Percentiles rank a stretch among this genome's conserved stretches.
Evolutionary conservation across 1,140 invertebrate genomes (phyloP).

Genomic region (Bombus affinis): DNA sequence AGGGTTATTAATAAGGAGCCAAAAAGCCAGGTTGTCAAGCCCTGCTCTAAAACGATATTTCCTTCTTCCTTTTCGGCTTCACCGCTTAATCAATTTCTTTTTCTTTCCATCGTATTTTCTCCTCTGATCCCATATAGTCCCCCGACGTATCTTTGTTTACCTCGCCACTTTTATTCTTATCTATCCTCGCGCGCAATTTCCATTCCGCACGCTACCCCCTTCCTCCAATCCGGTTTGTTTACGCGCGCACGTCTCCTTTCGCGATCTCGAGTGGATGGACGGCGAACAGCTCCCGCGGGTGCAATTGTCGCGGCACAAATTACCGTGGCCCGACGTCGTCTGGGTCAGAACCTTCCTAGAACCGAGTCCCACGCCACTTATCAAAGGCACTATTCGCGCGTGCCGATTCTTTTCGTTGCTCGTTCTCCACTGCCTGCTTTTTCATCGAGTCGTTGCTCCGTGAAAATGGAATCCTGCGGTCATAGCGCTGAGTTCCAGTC

Average conservation of each 20-base stretch:
- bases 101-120: background rate
- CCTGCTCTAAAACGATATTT: background rate
- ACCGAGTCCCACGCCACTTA: slow-evolving; percentile 15
- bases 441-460: background rate
- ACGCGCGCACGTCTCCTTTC: slow-evolving; percentile 17
- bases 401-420: slow-evolving; percentile 45
- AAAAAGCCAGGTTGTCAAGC: background rate
- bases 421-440: background rate
- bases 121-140: background rate
- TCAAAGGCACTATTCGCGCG: slow-evolving; percentile 35
- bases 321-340: slow-evolving; percentile 60
- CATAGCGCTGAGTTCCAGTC: background rate
- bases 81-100: slow-evolving; percentile 17
- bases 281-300: slow-evolving; percentile 64
- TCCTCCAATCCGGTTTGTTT: slow-evolving; percentile 22
- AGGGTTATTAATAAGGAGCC: too few species aligned
- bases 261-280: slow-evolving; percentile 29
- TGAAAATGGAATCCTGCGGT: background rate
- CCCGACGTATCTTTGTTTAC: slow-evolving; percentile 31
- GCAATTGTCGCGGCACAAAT: slow-evolving; percentile 70
- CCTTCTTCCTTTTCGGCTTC: background rate
- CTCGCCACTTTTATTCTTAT: slow-evolving; percentile 26
- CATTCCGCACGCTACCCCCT: background rate
- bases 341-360: slow-evolving; percentile 50
- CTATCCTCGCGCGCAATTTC: slow-evolving; percentile 13